Evolutionary conservation across 2,888 invertebrate genomes (phyloP), one percentile per base, ranked within the genome.

Genomic region (Hypercompe scribonia): DNA sequence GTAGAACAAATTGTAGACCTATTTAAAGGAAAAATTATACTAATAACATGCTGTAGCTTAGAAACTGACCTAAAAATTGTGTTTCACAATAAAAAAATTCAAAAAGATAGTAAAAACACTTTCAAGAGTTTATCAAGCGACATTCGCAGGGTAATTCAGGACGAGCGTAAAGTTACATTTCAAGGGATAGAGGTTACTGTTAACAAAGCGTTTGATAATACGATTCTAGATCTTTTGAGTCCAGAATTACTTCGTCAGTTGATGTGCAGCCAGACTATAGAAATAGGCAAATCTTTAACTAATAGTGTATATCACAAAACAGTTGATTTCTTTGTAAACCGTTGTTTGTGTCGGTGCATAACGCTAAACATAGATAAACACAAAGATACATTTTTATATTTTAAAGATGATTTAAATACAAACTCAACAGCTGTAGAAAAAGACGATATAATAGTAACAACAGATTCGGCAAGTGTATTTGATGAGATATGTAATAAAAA

Each of bases 161-260:
- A 80, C 50, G 66, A 81, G n/a, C 70, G 73, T 34, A 65, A 70
- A 68, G 46, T 81, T 21, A 36, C 72, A 36, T 81, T 81, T 46
- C 81, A 81, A 71, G 81, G 81, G 28, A 39, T 72, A 21, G 71
- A 70, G 58, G 66, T 73, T 28, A 50, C 73, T 28, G 42, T 81
- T 18, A 28, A 64, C 34, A 31, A 63, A 5, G n/a, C 72, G 18
- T 67, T 78, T 5, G 33, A 72, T 65, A 18, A 39, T 28, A 50
- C 61, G 36, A 63, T 74, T n/a, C 70, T 76, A 34, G 28, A 76
- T 65, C 58, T 76, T 63, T 63, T 81, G 31, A 76, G 76, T 50
- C 66, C 80, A 0, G 74, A 76, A 39, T 54, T 80, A 31, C 69
- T 81, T 33, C 58, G 58, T 24, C 74, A 71, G 64, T 74, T 80